phyloP scores from a whole-genome alignment of 2,797 vertebrate species.

The Chaetophractus vellerosus region DNA sequence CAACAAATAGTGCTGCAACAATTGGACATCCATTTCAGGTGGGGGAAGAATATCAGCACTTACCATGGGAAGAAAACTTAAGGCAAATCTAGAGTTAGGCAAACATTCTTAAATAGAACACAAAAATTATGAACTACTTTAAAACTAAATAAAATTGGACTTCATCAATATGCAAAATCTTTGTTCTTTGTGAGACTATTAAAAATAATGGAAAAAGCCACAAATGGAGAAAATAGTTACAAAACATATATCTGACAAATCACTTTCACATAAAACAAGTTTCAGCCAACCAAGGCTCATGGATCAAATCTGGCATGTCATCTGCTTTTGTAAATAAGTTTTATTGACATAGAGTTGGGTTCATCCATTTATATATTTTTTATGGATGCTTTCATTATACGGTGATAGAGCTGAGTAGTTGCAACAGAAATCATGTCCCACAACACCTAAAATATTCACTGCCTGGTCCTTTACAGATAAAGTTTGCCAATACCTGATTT shows the following conservation, averaged over 20 bases:
- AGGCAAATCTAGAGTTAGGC: neutral
- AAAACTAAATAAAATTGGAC: constrained; percentile 37
- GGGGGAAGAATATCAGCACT: neutral
- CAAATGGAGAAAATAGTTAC: neutral
- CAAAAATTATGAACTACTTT: neutral
- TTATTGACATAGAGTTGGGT: neutral
- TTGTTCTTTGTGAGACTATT: neutral
- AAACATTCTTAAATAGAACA: neutral
- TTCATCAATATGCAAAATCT: constrained; percentile 7
- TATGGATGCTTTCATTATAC: neutral
- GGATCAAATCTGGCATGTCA: neutral
- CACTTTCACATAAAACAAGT: neutral
- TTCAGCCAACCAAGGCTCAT: neutral
- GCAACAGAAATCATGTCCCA: too few species aligned
- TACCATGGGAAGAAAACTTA: neutral
- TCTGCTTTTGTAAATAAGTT: neutral
- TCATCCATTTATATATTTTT: neutral
- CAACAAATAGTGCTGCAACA: neutral
- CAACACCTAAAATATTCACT: too few species aligned
- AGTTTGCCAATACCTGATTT: too few species aligned
- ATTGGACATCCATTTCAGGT: neutral
- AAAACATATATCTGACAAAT: neutral
- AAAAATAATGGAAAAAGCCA: constrained; percentile 2
- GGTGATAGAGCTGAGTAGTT: neutral
- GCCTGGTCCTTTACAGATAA: too few species aligned